Base-by-base conservation (phyloP, 2,888 invertebrate species). In the Orgyia antiqua region DNA sequence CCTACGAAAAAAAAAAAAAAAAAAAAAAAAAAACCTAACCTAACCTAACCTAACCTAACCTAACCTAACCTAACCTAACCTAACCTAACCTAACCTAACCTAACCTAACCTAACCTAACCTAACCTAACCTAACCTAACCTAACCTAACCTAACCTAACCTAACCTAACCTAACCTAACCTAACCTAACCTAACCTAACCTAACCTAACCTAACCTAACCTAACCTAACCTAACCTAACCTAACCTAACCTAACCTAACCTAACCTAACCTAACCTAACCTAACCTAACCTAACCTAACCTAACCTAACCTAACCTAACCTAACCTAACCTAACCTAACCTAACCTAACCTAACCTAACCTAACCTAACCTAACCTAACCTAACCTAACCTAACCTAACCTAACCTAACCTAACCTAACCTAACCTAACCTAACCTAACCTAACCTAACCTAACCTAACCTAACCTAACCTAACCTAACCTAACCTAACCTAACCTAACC, bases 361-460 rank as follows among this genome's bases (percentile, higher is more conserved):
- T 36, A 36, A 36, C 35, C 38, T 38, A 39, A 39, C 39, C 39
- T 39, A 39, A 39, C 39, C 39, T 39, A 39, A 39, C 39, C 39
- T 39, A 39, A 39, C 39, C 39, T 37, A 37, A 37, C 37, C 37
- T 37, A 37, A 37, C 37, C 37, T 37, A 37, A 37, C 37, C 37
- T 37, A 37, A 37, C 37, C 37, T 37, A 37, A 37, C 37, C 37
- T 37, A 37, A 37, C 37, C 33, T 33, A 37, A 36, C 36, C 36
- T 36, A 36, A 36, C 36, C 36, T 36, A 36, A 36, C 36, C 37
- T 37, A 37, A 37, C 37, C 37, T 37, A 41, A 45, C 43, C 43
- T 44, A 40, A 44, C 43, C 39, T 40, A 40, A 44, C 43, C 44
- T 44, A 41, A 44, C 44, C 44, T 44, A 41, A 44, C 44, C 40